Evolutionary conservation across 2,888 invertebrate genomes (phyloP), one percentile per base, ranked within the genome.

Genomic region (Caenorhabditis sp.): DNA sequence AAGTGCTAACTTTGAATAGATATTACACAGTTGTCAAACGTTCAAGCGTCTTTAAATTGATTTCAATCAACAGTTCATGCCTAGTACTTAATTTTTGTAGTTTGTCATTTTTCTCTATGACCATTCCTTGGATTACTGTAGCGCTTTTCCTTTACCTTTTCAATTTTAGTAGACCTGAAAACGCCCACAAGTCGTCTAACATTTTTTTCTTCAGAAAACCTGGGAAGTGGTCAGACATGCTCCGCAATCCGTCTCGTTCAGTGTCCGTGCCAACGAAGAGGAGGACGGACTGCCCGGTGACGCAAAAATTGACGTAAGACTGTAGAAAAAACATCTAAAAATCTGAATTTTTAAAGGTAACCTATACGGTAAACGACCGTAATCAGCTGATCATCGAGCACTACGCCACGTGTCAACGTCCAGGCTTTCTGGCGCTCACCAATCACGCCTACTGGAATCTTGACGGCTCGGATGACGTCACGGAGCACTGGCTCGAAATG

Each of bases 401-500:
- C 32, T 74, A 66, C 22, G 82, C 81, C 4, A 73, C 77, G 13
- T 78, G 78, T 43, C 48, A 70, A 20, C 62, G 41, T 8, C 20
- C 78, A 0, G 79, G 77, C 4, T 61, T 82, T 8, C 52, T 84
- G 6, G 75, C 72, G 0, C 50, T 84, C 11, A 82, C 84, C 3
- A 82, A 84, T 55, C 84, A 84, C 46, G 58, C 84, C 15, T 84
- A 82, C 55, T 84, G 82, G 82, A 82, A 81, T 53, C 65, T 84
- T 2, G 82, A 84, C 63, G 82, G 79, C n/a, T 63, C 76, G n/a
- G 80, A 78, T 8, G 50, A 58, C 15, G 56, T 80, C 20, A 7
- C 15, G 3, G 76, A 81, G 15, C 81, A 79, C 43, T 45, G 24
- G 27, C 39, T 84, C 11, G 59, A 73, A 17, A 59, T 84, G 26